A percentile compares a stretch with the other conserved stretches of the same genome.
Evolutionary conservation across 2,888 invertebrate species (phyloP).

Genomic region (Melanostoma mellinum): DNA sequence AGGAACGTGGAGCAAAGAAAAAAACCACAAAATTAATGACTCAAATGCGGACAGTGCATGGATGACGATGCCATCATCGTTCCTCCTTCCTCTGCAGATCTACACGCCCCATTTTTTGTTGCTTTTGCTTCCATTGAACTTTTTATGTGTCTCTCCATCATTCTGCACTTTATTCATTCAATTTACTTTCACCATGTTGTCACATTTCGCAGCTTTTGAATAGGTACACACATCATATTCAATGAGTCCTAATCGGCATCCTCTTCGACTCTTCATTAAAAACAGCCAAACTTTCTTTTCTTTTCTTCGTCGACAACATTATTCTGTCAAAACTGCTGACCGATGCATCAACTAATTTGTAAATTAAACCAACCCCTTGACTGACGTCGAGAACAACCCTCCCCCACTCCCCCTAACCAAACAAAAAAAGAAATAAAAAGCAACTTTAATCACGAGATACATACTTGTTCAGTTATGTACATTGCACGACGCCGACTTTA

Average conservation of each 20-base stretch:
- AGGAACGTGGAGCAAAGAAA: constrained; percentile 9
- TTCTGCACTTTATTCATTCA: constrained; percentile 45
- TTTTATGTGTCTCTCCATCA: constrained; percentile 15
- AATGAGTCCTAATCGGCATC: not conserved
- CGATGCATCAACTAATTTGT: not conserved
- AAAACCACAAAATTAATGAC: constrained; percentile 14
- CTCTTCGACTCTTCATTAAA: not conserved
- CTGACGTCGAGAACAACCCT: not conserved
- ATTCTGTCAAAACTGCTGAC: not conserved
- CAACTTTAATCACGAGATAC: constrained; percentile 28
- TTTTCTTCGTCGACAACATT: too few species aligned
- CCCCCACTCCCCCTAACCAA: constrained; percentile 13
- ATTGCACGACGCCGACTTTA: constrained; percentile 29
- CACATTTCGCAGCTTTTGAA: constrained; percentile 50
- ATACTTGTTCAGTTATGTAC: constrained; percentile 24
- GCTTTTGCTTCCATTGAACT: constrained; percentile 11
- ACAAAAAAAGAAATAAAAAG: not conserved
- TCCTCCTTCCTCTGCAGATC: constrained; percentile 21
- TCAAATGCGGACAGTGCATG: constrained; percentile 44
- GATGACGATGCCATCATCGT: constrained; percentile 28
- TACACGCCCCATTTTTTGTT: constrained; percentile 26
- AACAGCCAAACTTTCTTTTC: not conserved
- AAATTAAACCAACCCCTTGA: not conserved
- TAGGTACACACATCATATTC: not conserved
- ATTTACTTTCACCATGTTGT: constrained; percentile 58